Evolutionary conservation across 2,888 invertebrate species (phyloP), one percentile per base, ranked within the genome.

Genomic region (Kuschelorhynchus macadamiae): DNA sequence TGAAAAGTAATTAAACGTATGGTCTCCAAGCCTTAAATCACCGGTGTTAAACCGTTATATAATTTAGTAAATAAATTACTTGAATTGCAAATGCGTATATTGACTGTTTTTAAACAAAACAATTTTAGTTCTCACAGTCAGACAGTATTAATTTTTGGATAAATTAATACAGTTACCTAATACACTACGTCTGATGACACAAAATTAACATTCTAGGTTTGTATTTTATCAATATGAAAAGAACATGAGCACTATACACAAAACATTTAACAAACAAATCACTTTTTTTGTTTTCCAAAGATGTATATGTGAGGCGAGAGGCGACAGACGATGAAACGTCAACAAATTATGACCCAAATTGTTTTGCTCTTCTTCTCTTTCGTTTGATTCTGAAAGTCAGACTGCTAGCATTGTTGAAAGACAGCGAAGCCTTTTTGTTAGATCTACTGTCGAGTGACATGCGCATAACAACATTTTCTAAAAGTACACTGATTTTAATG

Each of bases 301-400:
- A 57, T 46, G 11, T 11, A 44, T 9, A 53, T n/a, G n/a, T n/a
- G n/a, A n/a, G n/a, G n/a, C n/a, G n/a, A n/a, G n/a, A n/a, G n/a
- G n/a, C n/a, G 39, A 47, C 71, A 68, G 62, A 50, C 68, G 65
- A 65, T 68, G 62, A 63, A 70, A 70, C 70, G 70, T 70, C 70
- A 71, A 67, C 71, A 53, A 57, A 55, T n/a, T n/a, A n/a, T 65
- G 64, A 69, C 69, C 64, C 47, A 57, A 55, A 50, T 67, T 32
- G 32, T 46, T 39, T 36, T 7, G 4, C 7, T 25, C 7, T 3
- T 7, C 7, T 25, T 25, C 4, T 5, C 25, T 25, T 25, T 3
- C 3, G 4, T 25, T 25, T 25, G 25, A 25, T 7, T 3, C 33
- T 36, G 32, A 2, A 17, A 36, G 33, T n/a, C n/a, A n/a, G n/a